Conservation (phyloP, 2,888 invertebrate genomes). For the Andrena bucephala region DNA sequence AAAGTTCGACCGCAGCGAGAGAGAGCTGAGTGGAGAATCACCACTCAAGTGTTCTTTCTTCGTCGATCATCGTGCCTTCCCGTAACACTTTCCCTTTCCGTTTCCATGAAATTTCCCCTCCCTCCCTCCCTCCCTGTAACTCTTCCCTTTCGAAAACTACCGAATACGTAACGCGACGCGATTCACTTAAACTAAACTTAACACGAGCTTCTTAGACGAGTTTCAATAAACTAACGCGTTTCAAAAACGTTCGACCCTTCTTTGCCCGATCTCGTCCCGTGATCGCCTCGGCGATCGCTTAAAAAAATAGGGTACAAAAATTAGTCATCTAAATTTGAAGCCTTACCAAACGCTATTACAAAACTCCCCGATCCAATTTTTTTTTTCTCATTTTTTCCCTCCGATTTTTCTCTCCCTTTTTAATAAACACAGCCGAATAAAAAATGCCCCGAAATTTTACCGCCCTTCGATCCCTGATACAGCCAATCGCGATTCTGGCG, state of each 20-base stretch:
- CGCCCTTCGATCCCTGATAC: constrained; percentile 40
- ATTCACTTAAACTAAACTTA: constrained; percentile 71
- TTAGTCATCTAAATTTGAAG: constrained; percentile 81
- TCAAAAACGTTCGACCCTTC: constrained; percentile 62
- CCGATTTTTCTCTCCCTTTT: constrained; percentile 9
- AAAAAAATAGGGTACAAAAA: constrained; percentile 85
- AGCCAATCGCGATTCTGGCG: constrained; percentile 2
- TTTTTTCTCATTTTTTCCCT: constrained; percentile 18
- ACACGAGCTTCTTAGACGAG: constrained; percentile 53
- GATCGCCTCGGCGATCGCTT: constrained; percentile 74
- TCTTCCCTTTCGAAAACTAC: constrained; percentile 24
- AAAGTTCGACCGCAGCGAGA: constrained; percentile 39
- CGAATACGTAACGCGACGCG: constrained; percentile 48
- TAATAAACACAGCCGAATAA: constrained; percentile 84
- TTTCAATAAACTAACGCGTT: constrained; percentile 66
- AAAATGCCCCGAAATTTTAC: constrained; percentile 80
- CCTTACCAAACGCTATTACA: constrained; percentile 71
- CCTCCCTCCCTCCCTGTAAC: too few species aligned
- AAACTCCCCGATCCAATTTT: constrained; percentile 51
- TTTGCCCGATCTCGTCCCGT: constrained; percentile 59
- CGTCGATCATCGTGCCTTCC: not conserved
- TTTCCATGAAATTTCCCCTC: not conserved
- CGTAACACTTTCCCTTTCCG: not conserved
- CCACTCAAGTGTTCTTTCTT: constrained; percentile 15
- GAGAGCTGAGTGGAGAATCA: constrained; percentile 52